Conservation (phyloP, 2,797 vertebrate genomes). For the Anguilla marmorata region DNA sequence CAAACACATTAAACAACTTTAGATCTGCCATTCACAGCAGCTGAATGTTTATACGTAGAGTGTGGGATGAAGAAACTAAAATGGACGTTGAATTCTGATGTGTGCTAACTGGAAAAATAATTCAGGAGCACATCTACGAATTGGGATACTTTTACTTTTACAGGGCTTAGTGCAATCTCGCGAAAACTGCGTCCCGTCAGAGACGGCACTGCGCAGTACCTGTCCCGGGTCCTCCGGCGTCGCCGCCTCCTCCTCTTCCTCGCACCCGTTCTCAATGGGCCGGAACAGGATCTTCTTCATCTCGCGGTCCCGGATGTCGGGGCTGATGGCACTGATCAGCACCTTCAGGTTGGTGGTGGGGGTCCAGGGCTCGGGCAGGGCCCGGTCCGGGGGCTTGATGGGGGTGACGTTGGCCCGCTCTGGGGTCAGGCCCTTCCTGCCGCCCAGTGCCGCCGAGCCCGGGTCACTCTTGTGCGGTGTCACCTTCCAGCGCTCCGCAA, state of each 20-base stretch:
- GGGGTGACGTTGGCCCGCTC: conserved; percentile 84
- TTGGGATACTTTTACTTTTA: neutral
- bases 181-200: neutral
- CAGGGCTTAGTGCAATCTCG: neutral
- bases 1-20: neutral
- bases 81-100: neutral
- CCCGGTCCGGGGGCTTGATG: conserved; percentile 74
- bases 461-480: conserved; percentile 23
- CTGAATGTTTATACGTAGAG: neutral
- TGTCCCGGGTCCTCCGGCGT: conserved; percentile 63
- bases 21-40: neutral
- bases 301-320: conserved; percentile 88
- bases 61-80: neutral
- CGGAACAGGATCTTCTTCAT: conserved; percentile 90
- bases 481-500: conserved; percentile 58
- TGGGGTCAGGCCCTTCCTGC: conserved; percentile 68
- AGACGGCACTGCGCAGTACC: conserved; percentile 60
- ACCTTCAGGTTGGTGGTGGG: conserved; percentile 92
- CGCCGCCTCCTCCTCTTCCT: conserved; percentile 53
- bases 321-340: conserved; percentile 89
- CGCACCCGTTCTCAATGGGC: conserved; percentile 84
- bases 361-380: conserved; percentile 80
- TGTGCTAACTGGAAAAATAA: neutral
- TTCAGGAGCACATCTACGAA: no score
- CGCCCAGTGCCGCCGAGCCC: conserved; percentile 62